Conservation (phyloP, 37 sponge, comb jelly and placozoan genomes). For the Axinella damicornis region DNA sequence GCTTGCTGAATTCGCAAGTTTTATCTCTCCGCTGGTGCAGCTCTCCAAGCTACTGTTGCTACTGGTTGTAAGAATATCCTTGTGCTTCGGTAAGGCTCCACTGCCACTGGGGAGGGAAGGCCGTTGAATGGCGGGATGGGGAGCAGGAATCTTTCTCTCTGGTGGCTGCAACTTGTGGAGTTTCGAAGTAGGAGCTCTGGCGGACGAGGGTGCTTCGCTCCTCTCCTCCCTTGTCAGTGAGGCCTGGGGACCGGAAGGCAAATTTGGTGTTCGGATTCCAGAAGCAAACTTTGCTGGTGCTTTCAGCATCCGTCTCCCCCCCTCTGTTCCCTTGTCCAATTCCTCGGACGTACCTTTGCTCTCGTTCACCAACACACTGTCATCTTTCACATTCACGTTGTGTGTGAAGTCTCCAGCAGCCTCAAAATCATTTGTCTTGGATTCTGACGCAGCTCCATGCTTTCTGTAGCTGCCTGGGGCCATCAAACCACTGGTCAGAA, state of each 20-base stretch:
- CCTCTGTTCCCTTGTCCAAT: too few relatives aligned
- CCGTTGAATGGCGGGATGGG: too few relatives aligned
- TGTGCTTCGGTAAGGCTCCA: too few relatives aligned
- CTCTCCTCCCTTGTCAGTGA: background rate
- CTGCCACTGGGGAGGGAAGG: too few relatives aligned
- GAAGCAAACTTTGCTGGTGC: background rate
- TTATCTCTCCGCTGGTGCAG: background rate
- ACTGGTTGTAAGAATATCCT: background rate
- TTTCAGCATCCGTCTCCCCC: background rate
- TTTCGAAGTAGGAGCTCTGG: background rate
- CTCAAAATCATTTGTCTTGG: too few relatives aligned
- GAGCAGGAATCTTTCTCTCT: background rate
- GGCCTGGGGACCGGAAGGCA: background rate
- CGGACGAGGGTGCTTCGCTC: background rate
- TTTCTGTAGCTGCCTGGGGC: too few relatives aligned
- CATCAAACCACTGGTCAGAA: background rate
- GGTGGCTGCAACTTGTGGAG: background rate
- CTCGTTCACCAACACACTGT: too few relatives aligned
- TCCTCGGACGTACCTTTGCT: too few relatives aligned
- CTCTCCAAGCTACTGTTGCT: slow-evolving; percentile 58
- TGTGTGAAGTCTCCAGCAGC: too few relatives aligned
- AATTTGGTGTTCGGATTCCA: slow-evolving; percentile 21
- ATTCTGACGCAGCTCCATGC: too few relatives aligned
- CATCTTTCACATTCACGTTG: too few relatives aligned
- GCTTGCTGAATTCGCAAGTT: too few relatives aligned